Conservation (phyloP, 2,888 invertebrate species). For the Cephus rjabovi region DNA sequence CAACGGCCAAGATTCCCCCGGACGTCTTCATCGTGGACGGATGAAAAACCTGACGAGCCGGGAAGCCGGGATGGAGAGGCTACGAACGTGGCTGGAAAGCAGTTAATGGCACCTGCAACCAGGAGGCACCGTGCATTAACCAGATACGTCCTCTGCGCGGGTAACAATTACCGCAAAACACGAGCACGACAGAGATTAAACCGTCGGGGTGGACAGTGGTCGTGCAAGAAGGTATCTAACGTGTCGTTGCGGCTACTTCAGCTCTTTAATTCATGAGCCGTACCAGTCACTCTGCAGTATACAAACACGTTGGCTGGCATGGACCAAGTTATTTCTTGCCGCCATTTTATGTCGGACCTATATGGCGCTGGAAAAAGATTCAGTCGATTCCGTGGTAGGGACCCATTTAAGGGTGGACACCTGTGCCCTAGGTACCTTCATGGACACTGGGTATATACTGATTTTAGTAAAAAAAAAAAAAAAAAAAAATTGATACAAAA, state of each 20-base stretch:
- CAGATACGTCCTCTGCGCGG: slow-evolving; percentile 23
- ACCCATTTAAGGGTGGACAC: slow-evolving; percentile 54
- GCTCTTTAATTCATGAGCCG: slow-evolving; percentile 60
- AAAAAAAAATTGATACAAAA: too few species aligned
- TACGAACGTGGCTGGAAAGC: slow-evolving; percentile 44
- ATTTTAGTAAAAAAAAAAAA: not conserved
- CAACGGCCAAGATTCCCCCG: slow-evolving; percentile 22
- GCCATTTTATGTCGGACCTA: slow-evolving; percentile 32
- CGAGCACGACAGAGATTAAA: slow-evolving; percentile 27
- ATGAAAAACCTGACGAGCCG: slow-evolving; percentile 33
- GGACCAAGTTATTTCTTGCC: not conserved
- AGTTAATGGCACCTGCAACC: slow-evolving; percentile 48
- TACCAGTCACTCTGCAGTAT: not conserved
- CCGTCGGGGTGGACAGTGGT: slow-evolving; percentile 18
- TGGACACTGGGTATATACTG: slow-evolving; percentile 24
- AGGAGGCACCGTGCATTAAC: slow-evolving; percentile 24
- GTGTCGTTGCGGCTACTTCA: slow-evolving; percentile 49
- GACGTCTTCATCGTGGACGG: slow-evolving; percentile 53
- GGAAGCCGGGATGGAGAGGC: slow-evolving; percentile 10
- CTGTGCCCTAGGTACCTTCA: slow-evolving; percentile 48
- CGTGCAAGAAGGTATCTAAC: slow-evolving; percentile 43
- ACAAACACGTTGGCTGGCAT: not conserved
- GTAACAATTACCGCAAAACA: slow-evolving; percentile 48
- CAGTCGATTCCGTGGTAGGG: slow-evolving; percentile 46
- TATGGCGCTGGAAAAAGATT: slow-evolving; percentile 46